These are phyloP conservation scores for Varanus komodoensis DNA, from an alignment of 2,113 vertebrate genomes.

Conservation along the genomic window DNA sequence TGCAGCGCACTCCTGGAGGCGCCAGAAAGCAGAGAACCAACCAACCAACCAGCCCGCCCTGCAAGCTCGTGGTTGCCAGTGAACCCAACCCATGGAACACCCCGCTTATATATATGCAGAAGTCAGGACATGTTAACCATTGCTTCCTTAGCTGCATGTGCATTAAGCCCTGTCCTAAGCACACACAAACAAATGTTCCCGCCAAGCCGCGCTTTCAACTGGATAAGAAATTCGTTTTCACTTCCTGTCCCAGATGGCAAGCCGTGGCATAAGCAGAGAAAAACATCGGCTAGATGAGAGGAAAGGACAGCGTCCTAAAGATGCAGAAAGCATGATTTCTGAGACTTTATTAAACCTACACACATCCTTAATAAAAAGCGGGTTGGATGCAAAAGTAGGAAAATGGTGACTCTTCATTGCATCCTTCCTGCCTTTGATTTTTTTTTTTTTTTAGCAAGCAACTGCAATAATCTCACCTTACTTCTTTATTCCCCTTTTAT, in stretches of 20 bases:
- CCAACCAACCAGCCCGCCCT: not conserved
- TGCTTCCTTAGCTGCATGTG: not conserved
- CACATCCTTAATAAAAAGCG: not conserved
- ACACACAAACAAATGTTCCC: conserved; percentile 28
- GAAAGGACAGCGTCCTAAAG: not conserved
- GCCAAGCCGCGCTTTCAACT: conserved; percentile 25
- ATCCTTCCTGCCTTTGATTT: not conserved
- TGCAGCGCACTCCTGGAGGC: conserved; percentile 3
- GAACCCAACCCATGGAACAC: not conserved
- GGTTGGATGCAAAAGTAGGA: not conserved
- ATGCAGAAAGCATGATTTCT: not conserved
- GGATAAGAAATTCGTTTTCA: not conserved
- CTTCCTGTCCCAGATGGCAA: conserved; percentile 31
- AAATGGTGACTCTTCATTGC: not conserved
- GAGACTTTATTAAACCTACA: not conserved
- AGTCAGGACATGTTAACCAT: conserved; percentile 16
- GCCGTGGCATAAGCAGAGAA: not conserved
- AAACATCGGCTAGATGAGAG: no score
- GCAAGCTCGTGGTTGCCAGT: conserved; percentile 18
- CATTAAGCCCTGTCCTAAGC: not conserved
- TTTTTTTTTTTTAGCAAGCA: not conserved
- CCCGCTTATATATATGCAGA: conserved; percentile 12
- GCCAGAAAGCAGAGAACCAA: not conserved
- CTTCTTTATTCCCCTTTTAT: not conserved
- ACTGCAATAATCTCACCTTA: not conserved